Evolutionary conservation across 2,888 invertebrate genomes (phyloP).

Genomic region (Lycaena phlaeas): DNA sequence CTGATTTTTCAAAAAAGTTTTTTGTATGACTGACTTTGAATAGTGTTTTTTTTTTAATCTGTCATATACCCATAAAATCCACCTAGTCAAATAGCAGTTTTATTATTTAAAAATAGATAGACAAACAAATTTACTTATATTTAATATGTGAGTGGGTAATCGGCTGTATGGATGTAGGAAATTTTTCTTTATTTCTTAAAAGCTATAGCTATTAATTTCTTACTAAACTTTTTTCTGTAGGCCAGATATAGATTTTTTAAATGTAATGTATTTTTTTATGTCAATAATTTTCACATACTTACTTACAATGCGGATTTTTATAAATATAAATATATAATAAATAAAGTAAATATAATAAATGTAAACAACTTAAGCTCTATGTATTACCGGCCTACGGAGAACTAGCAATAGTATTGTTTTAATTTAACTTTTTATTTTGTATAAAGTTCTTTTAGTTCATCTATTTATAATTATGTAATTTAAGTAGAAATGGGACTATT

Average conservation of each 20-base stretch:
- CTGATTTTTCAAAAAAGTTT: no score
- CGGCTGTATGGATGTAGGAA: constrained; percentile 44
- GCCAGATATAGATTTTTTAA: background rate
- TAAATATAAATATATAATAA: no score
- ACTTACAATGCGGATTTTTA: no score
- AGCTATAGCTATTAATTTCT: background rate
- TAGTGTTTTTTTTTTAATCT: no score
- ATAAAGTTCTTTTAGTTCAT: constrained; percentile 57
- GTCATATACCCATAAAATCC: constrained; percentile 39
- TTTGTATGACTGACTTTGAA: no score
- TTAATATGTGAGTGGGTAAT: constrained; percentile 46
- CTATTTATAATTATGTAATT: constrained; percentile 56
- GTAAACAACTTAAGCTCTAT: no score
- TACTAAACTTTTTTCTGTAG: background rate
- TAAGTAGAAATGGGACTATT: constrained; percentile 57
- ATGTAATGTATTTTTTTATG: no score
- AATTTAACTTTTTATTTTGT: constrained; percentile 43
- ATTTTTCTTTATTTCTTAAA: constrained; percentile 10
- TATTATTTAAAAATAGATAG: constrained; percentile 52
- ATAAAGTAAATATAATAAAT: no score
- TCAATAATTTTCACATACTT: no score
- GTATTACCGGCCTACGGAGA: no score
- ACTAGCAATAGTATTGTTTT: background rate
- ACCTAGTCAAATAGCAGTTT: constrained; percentile 67
- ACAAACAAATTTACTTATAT: constrained; percentile 46